Percentiles rank a stretch among this genome's conserved stretches.
Conservation (phyloP, 2,888 invertebrate genomes). For the Aricia artaxerxes region DNA sequence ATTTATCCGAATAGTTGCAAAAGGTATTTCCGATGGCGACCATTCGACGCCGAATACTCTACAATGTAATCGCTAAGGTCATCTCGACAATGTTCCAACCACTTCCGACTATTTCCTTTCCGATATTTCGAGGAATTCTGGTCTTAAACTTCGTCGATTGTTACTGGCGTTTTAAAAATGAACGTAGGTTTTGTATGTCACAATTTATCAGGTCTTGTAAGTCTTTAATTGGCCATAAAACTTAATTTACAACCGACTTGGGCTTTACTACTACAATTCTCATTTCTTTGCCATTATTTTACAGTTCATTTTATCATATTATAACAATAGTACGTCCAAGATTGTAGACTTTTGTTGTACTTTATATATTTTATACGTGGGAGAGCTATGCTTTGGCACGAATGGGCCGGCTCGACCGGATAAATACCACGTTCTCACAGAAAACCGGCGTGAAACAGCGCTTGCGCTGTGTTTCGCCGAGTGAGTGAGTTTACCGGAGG, state of each 20-base stretch:
- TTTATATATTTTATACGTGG: too few relatives aligned
- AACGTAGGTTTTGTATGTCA: background rate
- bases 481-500: too few relatives aligned
- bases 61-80: constrained; percentile 24
- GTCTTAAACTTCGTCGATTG: background rate
- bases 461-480: too few relatives aligned
- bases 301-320: background rate
- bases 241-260: background rate
- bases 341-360: too few relatives aligned
- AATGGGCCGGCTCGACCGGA: too few relatives aligned
- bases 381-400: too few relatives aligned
- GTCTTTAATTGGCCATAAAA: constrained; percentile 8
- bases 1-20: constrained; percentile 8
- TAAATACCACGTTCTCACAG: too few relatives aligned
- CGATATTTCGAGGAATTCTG: constrained; percentile 9
- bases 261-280: background rate
- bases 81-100: constrained; percentile 25
- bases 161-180: background rate
- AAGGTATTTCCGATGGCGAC: constrained; percentile 26
- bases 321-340: too few relatives aligned
- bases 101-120: constrained; percentile 22
- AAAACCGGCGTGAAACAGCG: too few relatives aligned
- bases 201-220: background rate
- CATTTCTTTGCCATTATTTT: background rate
- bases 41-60: constrained; percentile 7